These are phyloP conservation scores for Drosophila ficusphila DNA, from an alignment of 1,140 invertebrate genomes.

Conservation along the genomic window DNA sequence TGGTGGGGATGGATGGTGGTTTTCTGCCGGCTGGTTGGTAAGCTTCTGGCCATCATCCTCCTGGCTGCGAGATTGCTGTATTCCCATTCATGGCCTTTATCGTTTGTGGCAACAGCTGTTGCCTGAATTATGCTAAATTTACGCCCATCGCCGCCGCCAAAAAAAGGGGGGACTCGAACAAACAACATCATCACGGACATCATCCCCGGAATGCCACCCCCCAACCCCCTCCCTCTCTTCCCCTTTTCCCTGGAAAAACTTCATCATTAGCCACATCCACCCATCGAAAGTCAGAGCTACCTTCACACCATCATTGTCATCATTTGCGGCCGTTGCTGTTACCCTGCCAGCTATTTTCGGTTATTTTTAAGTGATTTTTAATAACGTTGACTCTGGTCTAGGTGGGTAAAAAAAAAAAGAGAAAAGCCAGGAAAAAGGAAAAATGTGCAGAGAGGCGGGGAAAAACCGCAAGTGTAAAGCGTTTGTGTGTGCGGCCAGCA, in stretches of 20 bases:
- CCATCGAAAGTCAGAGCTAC: conserved; percentile 5
- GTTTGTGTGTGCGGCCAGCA: conserved; percentile 18
- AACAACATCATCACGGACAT: conserved; percentile 49
- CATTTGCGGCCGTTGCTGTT: conserved; percentile 41
- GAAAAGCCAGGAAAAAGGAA: neutral
- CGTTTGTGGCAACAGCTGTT: conserved; percentile 82
- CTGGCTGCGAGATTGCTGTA: conserved; percentile 36
- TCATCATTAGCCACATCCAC: conserved; percentile 44
- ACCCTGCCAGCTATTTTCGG: conserved; percentile 66
- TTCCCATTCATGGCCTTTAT: conserved; percentile 80
- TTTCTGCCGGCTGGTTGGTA: conserved; percentile 14
- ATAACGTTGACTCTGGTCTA: conserved; percentile 65
- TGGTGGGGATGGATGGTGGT: conserved; percentile 14
- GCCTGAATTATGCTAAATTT: conserved; percentile 82
- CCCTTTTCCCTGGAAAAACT: neutral
- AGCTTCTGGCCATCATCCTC: conserved; percentile 47
- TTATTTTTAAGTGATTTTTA: conserved; percentile 83
- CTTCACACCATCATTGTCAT: conserved; percentile 38
- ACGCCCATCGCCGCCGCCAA: conserved; percentile 67
- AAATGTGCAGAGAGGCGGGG: neutral
- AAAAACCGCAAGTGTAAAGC: conserved; percentile 44
- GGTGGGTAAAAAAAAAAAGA: conserved; percentile 21
- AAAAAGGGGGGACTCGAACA: conserved; percentile 30
- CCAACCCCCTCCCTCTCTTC: neutral
- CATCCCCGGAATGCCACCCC: too few species aligned